Conservation (phyloP, 2,888 invertebrate genomes). For the Drosophila prolongata region DNA sequence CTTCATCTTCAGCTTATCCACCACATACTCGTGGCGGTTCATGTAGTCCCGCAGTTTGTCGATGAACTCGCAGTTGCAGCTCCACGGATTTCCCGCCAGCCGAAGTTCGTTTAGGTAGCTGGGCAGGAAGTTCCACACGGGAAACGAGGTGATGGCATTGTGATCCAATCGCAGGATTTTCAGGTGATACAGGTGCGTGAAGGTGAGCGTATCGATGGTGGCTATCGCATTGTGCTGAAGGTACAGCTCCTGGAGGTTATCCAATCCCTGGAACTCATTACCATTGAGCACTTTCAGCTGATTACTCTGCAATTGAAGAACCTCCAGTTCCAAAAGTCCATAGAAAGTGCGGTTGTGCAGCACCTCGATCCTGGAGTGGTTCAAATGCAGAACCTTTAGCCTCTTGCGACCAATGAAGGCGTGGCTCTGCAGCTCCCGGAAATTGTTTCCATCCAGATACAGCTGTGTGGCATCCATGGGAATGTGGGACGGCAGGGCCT, state of each 20-base stretch:
- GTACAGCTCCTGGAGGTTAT: conserved; percentile 93
- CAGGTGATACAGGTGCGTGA: conserved; percentile 91
- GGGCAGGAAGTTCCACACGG: conserved; percentile 90
- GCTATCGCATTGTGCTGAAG: conserved; percentile 93
- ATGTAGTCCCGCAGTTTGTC: conserved; percentile 92
- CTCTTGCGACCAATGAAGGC: conserved; percentile 97
- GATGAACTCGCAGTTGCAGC: conserved; percentile 94
- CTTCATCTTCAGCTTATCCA: conserved; percentile 90
- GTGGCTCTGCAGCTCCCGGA: conserved; percentile 94
- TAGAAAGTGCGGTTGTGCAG: conserved; percentile 96
- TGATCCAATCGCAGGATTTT: conserved; percentile 94
- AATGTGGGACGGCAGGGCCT: conserved; percentile 92
- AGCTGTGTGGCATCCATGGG: conserved; percentile 98
- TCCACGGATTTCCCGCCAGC: conserved; percentile 93
- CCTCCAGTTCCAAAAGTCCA: conserved; percentile 91
- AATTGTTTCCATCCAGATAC: conserved; percentile 95
- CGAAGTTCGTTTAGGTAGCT: conserved; percentile 89
- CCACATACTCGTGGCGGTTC: conserved; percentile 89
- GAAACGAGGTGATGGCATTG: conserved; percentile 92
- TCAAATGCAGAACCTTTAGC: conserved; percentile 93
- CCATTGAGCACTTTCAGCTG: conserved; percentile 91
- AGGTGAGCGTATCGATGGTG: conserved; percentile 93
- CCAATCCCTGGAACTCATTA: conserved; percentile 92
- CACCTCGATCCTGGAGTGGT: conserved; percentile 93
- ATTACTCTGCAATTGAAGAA: conserved; percentile 95